Base-by-base conservation (phyloP, 64 coral and sea anemone species). In the Dendrophyllia cribrosa region DNA sequence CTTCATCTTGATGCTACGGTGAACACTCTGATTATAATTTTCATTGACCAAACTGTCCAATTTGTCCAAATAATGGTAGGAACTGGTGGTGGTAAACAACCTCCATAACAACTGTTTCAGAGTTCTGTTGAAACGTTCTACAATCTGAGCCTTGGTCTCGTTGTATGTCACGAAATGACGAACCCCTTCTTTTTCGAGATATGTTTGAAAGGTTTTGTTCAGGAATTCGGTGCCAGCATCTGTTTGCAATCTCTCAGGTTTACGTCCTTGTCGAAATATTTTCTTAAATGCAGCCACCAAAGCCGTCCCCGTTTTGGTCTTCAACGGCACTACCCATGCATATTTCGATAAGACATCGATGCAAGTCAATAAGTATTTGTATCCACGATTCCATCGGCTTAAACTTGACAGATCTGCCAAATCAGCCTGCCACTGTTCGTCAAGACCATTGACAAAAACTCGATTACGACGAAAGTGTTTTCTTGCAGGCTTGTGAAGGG, bases 171-270 rank as follows among this genome's bases (percentile, higher is more conserved):
- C 62, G 62, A 65, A 65, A 65, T 65, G 62, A 19, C n/a, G 5
- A 17, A 65, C 12, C 15, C n/a, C n/a, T 20, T 65, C 62, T 34
- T 34, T 34, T 34, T 34, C 2, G 34, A 34, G 34, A 34, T 1
- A 34, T 2, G 34, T 34, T 34, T 34, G 34, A 34, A 34, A 34
- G 34, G 34, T 26, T 65, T 66, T 79, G 56, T 79, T 79, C 9
- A 47, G 59, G n/a, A 90, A 90, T 75, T 90, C 88, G 4, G 73
- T 90, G 5, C 88, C 88, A 11, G 49, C 11, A 79, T 90, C 74
- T 13, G 86, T 88, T 47, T 72, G 64, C 13, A 88, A 49, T 22
- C 58, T 72, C 9, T 90, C 63, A 6, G 61, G 77, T 51, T 79
- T 51, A 6, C 88, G 43, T 9, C 62, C 88, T 66, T 60, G 17